Percentiles rank a stretch among this genome's conserved stretches.
phyloP scores from a whole-genome alignment of 1,140 invertebrate species.

The Ceratosolen fusciceps region DNA sequence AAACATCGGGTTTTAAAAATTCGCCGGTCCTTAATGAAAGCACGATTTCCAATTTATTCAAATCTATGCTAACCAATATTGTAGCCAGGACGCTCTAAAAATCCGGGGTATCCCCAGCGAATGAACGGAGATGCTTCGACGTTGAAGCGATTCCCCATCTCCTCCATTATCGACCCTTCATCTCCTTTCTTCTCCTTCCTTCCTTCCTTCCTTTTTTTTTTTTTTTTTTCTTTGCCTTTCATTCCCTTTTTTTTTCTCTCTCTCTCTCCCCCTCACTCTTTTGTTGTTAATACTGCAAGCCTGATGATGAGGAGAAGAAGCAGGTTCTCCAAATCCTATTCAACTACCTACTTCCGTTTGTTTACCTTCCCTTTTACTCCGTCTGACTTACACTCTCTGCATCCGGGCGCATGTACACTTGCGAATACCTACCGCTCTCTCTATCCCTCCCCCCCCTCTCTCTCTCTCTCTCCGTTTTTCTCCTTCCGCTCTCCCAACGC shows the following conservation, averaged over 20 bases:
- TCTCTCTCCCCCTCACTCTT: too few species aligned
- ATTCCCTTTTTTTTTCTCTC: too few species aligned
- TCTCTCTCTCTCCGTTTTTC: too few species aligned
- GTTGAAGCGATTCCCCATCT: conserved; percentile 50
- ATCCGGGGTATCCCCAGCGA: conserved; percentile 50
- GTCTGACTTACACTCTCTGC: not conserved
- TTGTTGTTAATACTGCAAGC: conserved; percentile 44
- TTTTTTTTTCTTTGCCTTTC: too few species aligned
- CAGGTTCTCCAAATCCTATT: not conserved
- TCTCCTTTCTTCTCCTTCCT: too few species aligned
- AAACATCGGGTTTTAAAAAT: conserved; percentile 54
- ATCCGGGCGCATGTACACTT: not conserved
- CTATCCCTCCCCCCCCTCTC: too few species aligned
- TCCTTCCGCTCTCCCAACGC: too few species aligned
- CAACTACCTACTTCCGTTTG: conserved; percentile 19
- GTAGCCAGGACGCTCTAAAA: conserved; percentile 54
- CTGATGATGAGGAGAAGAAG: not conserved
- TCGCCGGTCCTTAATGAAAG: conserved; percentile 58
- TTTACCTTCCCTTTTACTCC: not conserved
- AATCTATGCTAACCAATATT: conserved; percentile 63
- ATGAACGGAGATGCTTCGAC: conserved; percentile 52
- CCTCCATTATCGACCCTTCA: conserved; percentile 49
- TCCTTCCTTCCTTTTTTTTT: too few species aligned
- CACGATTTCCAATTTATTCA: conserved; percentile 61
- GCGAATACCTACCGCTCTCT: too few species aligned